A percentile compares a stretch with the other conserved stretches of the same genome.
Evolutionary conservation across 2,113 vertebrate species (phyloP).

Genomic region (Pteruthius melanotis): DNA sequence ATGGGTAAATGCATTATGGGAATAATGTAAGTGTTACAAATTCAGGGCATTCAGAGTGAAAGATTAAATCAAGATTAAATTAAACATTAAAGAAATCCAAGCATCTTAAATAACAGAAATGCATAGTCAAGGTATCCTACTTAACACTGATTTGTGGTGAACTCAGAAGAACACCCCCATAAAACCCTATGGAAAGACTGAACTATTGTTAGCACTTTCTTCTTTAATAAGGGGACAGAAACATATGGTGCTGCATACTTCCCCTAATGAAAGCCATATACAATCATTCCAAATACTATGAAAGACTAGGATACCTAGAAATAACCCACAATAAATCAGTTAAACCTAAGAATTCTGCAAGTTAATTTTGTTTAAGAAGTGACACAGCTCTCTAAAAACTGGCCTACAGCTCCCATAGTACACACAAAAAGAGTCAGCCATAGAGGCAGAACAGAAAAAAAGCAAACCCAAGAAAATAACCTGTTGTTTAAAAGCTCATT

Average conservation of each 20-base stretch:
- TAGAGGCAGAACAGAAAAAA: background rate
- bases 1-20: background rate
- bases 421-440: background rate
- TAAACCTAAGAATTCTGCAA: background rate
- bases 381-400: background rate
- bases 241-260: background rate
- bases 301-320: background rate
- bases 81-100: background rate
- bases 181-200: background rate
- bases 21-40: background rate
- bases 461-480: background rate
- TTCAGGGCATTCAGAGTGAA: background rate
- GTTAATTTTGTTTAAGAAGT: background rate
- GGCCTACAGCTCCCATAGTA: background rate
- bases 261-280: background rate
- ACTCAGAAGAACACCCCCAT: background rate
- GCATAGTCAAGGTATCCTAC: background rate
- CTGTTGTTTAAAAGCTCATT: background rate
- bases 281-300: background rate
- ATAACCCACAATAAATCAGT: background rate
- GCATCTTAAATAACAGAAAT: background rate
- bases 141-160: background rate
- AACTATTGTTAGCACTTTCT: background rate
- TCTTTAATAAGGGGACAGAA: background rate
- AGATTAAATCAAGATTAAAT: background rate